Base-by-base conservation (phyloP, 2,113 vertebrate genomes). In the Mohoua ochrocephala region DNA sequence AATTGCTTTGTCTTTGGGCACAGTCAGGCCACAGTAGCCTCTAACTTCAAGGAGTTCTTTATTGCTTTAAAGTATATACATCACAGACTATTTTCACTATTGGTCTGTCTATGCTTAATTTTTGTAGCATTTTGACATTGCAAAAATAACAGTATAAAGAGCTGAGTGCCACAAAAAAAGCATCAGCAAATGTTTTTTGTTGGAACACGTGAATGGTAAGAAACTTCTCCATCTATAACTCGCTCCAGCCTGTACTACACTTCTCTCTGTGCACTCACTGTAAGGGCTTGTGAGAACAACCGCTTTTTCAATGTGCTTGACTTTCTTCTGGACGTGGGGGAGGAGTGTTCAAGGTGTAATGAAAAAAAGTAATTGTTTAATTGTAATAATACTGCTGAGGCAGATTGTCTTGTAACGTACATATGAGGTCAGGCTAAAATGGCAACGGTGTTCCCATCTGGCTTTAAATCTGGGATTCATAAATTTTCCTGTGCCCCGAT, bases 401-500 rank as follows among this genome's bases (percentile, higher is more conserved):
- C 24, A 45, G n/a, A 10, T 28, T 88, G 27, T 24, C 31, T 73
- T 67, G 20, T 30, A 37, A 35, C 0, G 1, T 15, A 33, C 4
- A 13, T 6, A 44, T 4, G 14, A 47, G 10, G 27, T 39, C 26
- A 39, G 35, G 33, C 30, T 63, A 27, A 69, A 76, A 70, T 13
- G 18, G 9, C 22, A 76, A 22, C 0, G 0, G 6, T 53, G 27
- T 15, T 83, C 15, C 27, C 3, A 2, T 41, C n/a, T 86, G 59
- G 19, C 28, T 73, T 83, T 86, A 87, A 93, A 21, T 59, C 45
- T 22, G n/a, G 7, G 23, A 59, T 53, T 4, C 49, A 7, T 23
- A 68, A 50, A 67, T 7, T 33, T 23, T 28, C 37, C 31, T 3
- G 4, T 54, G 41, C 18, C 16, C n/a, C 2, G 1, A 39, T 35